Evolutionary conservation across 2,888 invertebrate genomes (phyloP).

Genomic region (Griposia aprilina): DNA sequence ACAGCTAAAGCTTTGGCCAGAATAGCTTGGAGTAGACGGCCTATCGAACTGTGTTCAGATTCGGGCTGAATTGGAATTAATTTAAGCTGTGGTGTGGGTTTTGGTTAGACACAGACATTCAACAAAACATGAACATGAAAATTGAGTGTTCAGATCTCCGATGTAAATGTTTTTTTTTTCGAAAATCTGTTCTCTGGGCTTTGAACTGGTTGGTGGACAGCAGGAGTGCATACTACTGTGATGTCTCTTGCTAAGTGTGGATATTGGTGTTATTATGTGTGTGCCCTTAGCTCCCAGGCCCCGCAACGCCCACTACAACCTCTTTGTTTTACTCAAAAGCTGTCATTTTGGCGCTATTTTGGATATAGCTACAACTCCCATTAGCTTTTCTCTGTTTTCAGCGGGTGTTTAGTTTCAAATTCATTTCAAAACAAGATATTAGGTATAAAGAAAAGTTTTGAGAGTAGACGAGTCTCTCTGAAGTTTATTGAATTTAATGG

Average conservation of each 20-base stretch:
- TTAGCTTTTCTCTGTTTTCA: neutral
- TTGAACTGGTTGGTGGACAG: neutral
- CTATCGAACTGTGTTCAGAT: neutral
- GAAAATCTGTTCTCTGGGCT: neutral
- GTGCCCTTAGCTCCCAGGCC: slow-evolving; percentile 6
- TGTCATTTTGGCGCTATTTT: slow-evolving; percentile 17
- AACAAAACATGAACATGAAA: neutral
- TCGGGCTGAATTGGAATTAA: neutral
- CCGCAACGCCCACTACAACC: slow-evolving; percentile 26
- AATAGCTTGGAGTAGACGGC: neutral
- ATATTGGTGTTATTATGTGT: neutral
- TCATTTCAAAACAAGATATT: neutral
- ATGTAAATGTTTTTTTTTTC: neutral
- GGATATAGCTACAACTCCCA: slow-evolving; percentile 12
- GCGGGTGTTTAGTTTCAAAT: neutral
- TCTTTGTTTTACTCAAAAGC: slow-evolving; percentile 18
- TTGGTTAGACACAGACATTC: neutral
- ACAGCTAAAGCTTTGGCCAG: slow-evolving; percentile 36
- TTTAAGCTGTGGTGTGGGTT: neutral
- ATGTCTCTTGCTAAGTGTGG: neutral
- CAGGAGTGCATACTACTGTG: neutral
- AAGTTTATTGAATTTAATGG: neutral
- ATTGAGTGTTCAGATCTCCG: neutral
- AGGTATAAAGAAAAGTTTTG: neutral
- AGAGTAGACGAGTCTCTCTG: neutral